A percentile compares a stretch with the other conserved stretches of the same genome.
These are phyloP conservation scores for Acanthochromis polyacanthus DNA, from an alignment of 2,113 vertebrate genomes.

Conservation along the genomic window DNA sequence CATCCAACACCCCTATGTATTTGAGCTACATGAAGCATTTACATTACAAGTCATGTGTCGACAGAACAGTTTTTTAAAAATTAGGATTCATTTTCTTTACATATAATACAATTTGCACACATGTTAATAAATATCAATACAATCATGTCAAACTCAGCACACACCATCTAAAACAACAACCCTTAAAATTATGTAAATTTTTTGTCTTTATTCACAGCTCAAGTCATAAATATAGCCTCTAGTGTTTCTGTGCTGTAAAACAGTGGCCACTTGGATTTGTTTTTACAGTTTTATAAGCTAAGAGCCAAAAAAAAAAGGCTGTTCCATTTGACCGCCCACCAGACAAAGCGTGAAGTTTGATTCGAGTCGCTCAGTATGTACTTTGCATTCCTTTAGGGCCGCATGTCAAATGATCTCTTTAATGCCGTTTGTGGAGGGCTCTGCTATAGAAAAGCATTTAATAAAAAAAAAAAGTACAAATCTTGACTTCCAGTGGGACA, in stretches of 20 bases:
- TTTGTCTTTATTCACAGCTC: constrained; percentile 76
- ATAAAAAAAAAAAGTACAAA: constrained; percentile 30
- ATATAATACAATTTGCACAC: constrained; percentile 88
- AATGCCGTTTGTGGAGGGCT: constrained; percentile 13
- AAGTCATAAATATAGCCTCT: constrained; percentile 71
- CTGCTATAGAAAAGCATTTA: constrained; percentile 55
- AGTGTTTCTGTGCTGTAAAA: constrained; percentile 65
- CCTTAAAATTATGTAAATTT: constrained; percentile 70
- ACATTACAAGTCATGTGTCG: constrained; percentile 79
- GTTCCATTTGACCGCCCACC: constrained; percentile 40
- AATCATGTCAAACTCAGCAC: constrained; percentile 83
- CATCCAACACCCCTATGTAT: constrained; percentile 82
- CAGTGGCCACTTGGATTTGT: constrained; percentile 46
- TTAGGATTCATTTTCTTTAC: constrained; percentile 87
- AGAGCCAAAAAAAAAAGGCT: constrained; percentile 59
- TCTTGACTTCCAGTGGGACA: constrained; percentile 53
- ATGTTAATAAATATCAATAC: constrained; percentile 89
- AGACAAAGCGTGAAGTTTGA: constrained; percentile 39
- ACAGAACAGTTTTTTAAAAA: constrained; percentile 82
- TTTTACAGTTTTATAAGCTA: constrained; percentile 43
- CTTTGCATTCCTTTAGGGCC: constrained; percentile 22
- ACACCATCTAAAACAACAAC: constrained; percentile 76
- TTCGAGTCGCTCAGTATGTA: constrained; percentile 36
- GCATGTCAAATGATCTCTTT: constrained; percentile 35
- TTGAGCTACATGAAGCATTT: constrained; percentile 85